Percentiles rank a stretch among this genome's conserved stretches.
Evolutionary conservation across 2,113 vertebrate genomes (phyloP).

Genomic region (Vulpes lagopus): DNA sequence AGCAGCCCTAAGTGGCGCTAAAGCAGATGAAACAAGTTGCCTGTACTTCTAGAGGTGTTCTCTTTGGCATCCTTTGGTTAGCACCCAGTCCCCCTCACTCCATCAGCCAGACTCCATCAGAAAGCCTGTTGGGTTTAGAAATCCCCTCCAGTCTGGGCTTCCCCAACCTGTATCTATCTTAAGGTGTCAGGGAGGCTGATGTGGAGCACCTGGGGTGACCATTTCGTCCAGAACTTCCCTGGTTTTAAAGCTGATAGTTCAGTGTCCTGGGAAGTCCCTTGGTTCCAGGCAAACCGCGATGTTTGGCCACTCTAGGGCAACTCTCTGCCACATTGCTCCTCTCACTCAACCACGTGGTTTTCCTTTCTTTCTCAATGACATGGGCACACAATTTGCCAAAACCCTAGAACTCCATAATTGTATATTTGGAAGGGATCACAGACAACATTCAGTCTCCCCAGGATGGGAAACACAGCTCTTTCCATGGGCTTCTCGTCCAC

Average conservation of each 20-base stretch:
- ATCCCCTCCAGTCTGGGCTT: background rate
- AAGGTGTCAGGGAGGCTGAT: background rate
- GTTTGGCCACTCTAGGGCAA: background rate
- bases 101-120: background rate
- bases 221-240: background rate
- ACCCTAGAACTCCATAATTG: background rate
- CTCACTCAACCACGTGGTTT: background rate
- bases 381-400: background rate
- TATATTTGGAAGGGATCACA: background rate
- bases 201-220: background rate
- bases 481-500: background rate
- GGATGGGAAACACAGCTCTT: background rate
- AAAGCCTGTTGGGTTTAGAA: background rate
- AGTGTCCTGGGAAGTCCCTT: background rate
- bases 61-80: background rate
- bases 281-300: no score
- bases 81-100: accelerated
- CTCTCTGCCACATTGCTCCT: background rate
- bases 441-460: background rate
- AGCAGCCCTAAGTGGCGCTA: no score
- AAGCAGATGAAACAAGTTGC: background rate
- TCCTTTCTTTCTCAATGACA: background rate
- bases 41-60: background rate
- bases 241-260: background rate
- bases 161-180: background rate